Evolutionary conservation across 2,888 invertebrate genomes (phyloP).

Genomic region (Helleia helle): DNA sequence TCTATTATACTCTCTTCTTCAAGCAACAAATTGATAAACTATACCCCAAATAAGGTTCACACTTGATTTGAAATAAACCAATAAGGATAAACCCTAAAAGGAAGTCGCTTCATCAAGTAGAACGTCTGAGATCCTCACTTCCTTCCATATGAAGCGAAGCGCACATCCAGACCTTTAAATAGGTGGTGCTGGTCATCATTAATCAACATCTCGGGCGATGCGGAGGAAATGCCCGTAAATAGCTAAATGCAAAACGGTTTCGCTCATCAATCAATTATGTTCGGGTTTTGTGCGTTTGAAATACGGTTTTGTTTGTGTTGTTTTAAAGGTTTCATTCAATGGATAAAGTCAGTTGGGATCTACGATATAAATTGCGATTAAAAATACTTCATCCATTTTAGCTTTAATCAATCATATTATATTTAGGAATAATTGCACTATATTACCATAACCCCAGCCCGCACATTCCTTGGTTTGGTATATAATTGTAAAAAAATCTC

Average conservation of each 20-base stretch:
- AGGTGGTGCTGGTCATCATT: slow-evolving; percentile 51
- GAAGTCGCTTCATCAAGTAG: slow-evolving; percentile 22
- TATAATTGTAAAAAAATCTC: too few species aligned
- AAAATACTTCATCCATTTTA: too few species aligned
- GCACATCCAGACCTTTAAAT: slow-evolving; percentile 40
- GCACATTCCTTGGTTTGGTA: too few species aligned
- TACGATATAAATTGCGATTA: too few species aligned
- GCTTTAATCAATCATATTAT: too few species aligned
- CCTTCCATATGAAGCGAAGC: slow-evolving; percentile 35
- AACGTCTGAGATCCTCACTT: slow-evolving; percentile 27
- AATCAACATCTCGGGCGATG: slow-evolving; percentile 68
- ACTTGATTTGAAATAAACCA: background rate
- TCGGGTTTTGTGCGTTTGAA: slow-evolving; percentile 9
- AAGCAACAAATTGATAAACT: too few species aligned
- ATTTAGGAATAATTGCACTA: too few species aligned
- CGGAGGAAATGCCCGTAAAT: slow-evolving; percentile 71
- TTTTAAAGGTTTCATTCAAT: background rate
- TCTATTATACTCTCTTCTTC: too few species aligned
- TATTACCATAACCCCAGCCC: too few species aligned
- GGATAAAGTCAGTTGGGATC: too few species aligned
- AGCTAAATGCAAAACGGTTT: slow-evolving; percentile 69
- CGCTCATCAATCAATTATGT: slow-evolving; percentile 61
- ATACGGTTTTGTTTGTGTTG: background rate
- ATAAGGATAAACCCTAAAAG: slow-evolving; percentile 16
- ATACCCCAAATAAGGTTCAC: too few species aligned